phyloP scores from a whole-genome alignment of 2,888 invertebrate genomes.

The Agrochola lychnidis region DNA sequence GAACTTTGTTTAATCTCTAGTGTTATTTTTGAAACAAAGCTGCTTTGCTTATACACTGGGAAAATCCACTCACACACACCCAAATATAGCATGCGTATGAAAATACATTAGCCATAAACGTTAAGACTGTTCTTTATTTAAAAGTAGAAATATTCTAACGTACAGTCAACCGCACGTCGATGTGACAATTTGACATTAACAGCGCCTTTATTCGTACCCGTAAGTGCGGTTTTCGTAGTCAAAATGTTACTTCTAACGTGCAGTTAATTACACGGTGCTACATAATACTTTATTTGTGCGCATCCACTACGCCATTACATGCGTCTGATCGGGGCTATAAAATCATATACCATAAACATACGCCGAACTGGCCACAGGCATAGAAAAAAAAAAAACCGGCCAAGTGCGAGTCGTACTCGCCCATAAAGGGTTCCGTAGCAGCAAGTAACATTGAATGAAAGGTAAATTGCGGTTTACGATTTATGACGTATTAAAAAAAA shows the following conservation, averaged over 20 bases:
- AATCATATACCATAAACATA: slow-evolving; percentile 31
- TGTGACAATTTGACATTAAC: not conserved
- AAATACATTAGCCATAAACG: not conserved
- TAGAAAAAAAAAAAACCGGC: not conserved
- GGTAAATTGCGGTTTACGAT: no score
- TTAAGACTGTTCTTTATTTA: not conserved
- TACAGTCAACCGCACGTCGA: not conserved
- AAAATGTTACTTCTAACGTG: not conserved
- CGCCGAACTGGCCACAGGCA: slow-evolving; percentile 7
- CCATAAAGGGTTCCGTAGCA: no score
- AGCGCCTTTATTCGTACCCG: not conserved
- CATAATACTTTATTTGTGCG: slow-evolving; percentile 24
- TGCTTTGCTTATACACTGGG: not conserved
- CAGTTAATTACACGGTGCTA: not conserved
- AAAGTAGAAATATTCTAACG: not conserved
- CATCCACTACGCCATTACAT: not conserved
- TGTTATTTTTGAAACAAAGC: not conserved
- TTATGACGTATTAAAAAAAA: no score
- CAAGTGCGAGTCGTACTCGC: no score
- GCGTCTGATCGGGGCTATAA: slow-evolving; percentile 19
- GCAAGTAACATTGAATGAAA: no score
- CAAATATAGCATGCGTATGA: not conserved
- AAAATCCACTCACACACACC: slow-evolving; percentile 6
- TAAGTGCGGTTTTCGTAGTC: not conserved
- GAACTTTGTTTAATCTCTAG: no score